Evolutionary conservation across 2,888 invertebrate species (phyloP), one percentile per base, ranked within the genome.

Genomic region (Melieria omissa): DNA sequence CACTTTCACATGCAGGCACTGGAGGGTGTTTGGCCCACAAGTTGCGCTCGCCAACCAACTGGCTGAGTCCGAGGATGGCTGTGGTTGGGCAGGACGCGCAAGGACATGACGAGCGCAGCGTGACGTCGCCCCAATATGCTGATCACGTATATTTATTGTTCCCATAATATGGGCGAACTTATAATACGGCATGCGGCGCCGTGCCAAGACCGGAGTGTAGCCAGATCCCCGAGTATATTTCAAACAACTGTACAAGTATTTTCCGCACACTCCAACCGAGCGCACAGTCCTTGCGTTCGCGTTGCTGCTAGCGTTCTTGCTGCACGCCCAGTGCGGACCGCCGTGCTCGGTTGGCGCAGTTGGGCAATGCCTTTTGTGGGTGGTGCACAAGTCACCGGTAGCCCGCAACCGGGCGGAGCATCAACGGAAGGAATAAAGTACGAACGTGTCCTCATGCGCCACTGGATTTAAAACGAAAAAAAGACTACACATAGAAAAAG

Each of bases 71-170:
- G 54, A 55, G 69, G 63, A 55, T 67, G 58, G 61, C 44, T 16
- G 65, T 64, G 29, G 29, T 29, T 60, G 49, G 64, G 57, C 68
- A 65, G 77, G 74, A 77, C 68, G 52, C 74, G 73, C 71, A 70
- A 73, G 74, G 73, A 75, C 74, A 73, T 73, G 75, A 70, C 70
- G 74, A 75, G 74, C 76, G 76, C 74, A 70, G 75, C 73, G 76
- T 79, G 76, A 72, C 72, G 76, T 76, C 71, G 77, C 80, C 79
- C 82, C 78, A 76, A 79, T 80, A 86, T 85, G 83, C 85, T 83
- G 82, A 84, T 83, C 85, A 85, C 86, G 85, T 85, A 80, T 81
- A 84, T 85, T 86, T 84, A 83, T 86, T 85, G 84, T 85, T 84
- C 80, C 81, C 78, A 85, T 85, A 85, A 84, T 84, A 84, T 84